Base-by-base conservation (phyloP, 1,140 invertebrate species). In the Cherax destructor region DNA sequence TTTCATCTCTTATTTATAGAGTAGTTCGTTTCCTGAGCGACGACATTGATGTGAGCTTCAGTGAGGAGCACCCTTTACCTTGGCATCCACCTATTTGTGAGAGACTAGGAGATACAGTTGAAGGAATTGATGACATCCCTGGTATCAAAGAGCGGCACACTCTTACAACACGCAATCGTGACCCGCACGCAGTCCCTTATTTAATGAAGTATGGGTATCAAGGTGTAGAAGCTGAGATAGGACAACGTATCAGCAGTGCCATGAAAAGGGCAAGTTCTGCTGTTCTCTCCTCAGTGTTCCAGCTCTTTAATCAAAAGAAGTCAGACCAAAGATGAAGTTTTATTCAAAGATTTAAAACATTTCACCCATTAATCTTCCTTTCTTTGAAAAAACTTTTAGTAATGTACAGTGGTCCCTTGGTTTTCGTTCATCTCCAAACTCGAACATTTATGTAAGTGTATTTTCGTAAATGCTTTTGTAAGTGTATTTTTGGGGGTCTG, bases 61-160 rank as follows among this genome's bases (percentile, higher is more conserved):
- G 94, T 24, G 95, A 95, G 30, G 96, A 97, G 93, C 96, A 97
- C 94, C 95, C 96, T 41, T 94, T 97, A 85, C 97, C 97, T 9
- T 97, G 96, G 96, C 96, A 97, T 94, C 96, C 97, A 47, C 97
- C 97, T 13, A 94, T 95, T 10, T 97, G 97, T 94, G 94, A 95
- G 88, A 94, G 94, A 18, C 92, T 95, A 50, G 88, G 94, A 84
- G 94, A 94, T 13, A 93, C 94, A 49, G 91, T 93, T 11, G 93
- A 93, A 76, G 93, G 94, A 0, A 94, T 94, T 84, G 95, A 95
- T 92, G 94, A 95, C 91, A 93, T 95, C 9, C 94, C 94, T n/a
- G 94, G 94, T 18, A 94, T 95, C 77, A 94, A 94, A 59, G 94
- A 94, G 83, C 93, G 94, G 7, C 93, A 94, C 47, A 94, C 94